Evolutionary conservation across 2,797 vertebrate species (phyloP).

Genomic region (Alexandromys oeconomus): DNA sequence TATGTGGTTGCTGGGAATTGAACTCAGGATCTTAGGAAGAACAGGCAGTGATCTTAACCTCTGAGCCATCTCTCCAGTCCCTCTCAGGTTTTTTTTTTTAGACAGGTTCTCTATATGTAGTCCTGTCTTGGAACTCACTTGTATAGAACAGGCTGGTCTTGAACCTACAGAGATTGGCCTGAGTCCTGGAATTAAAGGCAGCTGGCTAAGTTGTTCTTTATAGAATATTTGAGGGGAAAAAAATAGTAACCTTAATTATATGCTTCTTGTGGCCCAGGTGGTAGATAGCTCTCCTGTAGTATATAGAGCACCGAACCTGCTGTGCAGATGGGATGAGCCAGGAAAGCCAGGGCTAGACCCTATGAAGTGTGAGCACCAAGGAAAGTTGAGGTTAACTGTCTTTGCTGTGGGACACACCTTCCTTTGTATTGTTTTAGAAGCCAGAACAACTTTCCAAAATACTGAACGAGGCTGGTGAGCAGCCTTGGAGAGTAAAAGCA

Average conservation of each 20-base stretch:
- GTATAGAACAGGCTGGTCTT: neutral
- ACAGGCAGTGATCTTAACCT: too few relatives aligned
- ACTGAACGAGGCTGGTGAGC: neutral
- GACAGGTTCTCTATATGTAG: neutral
- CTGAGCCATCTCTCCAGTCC: too few relatives aligned
- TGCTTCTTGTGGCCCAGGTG: neutral
- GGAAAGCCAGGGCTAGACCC: neutral
- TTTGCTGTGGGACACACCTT: neutral
- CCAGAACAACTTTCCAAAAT: conserved; percentile 27
- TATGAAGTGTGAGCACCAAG: neutral
- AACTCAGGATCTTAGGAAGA: too few relatives aligned
- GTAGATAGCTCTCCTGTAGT: neutral
- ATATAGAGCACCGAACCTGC: neutral
- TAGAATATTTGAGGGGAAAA: conserved; percentile 5
- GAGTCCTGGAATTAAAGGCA: neutral
- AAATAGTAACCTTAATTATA: neutral
- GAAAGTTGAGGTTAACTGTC: neutral
- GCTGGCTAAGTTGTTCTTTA: neutral
- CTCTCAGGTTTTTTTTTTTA: neutral
- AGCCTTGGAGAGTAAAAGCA: neutral
- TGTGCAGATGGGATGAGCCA: neutral
- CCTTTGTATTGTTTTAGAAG: conserved; percentile 37
- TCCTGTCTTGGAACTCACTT: neutral
- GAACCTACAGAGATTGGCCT: neutral
- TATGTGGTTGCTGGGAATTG: too few relatives aligned